Evolutionary conservation across 2,888 invertebrate species (phyloP).

Genomic region (Amphipyra berbera): DNA sequence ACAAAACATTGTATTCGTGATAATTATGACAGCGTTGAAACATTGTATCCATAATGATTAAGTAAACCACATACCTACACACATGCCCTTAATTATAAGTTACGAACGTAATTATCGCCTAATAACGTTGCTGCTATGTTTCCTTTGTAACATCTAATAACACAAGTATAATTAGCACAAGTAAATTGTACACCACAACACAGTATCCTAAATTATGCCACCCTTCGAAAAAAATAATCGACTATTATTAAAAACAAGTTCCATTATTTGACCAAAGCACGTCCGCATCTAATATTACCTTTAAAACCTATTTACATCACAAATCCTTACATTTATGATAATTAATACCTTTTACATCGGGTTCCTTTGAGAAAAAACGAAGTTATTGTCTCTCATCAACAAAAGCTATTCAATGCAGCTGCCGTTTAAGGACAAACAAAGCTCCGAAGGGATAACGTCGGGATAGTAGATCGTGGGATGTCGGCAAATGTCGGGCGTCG

Average conservation of each 20-base stretch:
- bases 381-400: conserved; percentile 74
- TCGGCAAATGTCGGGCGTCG: conserved; percentile 73
- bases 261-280: conserved; percentile 57
- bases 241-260: conserved; percentile 53
- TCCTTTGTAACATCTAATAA: conserved; percentile 42
- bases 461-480: conserved; percentile 79
- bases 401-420: conserved; percentile 79
- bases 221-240: conserved; percentile 42
- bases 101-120: conserved; percentile 41
- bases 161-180: conserved; percentile 37
- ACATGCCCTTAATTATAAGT: conserved; percentile 40
- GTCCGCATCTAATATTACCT: conserved; percentile 58
- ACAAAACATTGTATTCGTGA: conserved; percentile 48
- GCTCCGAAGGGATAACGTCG: conserved; percentile 83
- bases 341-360: conserved; percentile 75
- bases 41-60: conserved; percentile 51
- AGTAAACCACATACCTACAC: conserved; percentile 36
- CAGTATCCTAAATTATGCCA: conserved; percentile 48
- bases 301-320: conserved; percentile 62
- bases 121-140: conserved; percentile 46
- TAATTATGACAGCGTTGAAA: conserved; percentile 52
- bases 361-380: conserved; percentile 69
- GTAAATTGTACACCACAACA: conserved; percentile 48
- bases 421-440: conserved; percentile 86
- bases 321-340: conserved; percentile 75